A percentile compares a stretch with the other conserved stretches of the same genome.
Conservation (phyloP, 2,888 invertebrate genomes). For the Drosophila limbata region DNA sequence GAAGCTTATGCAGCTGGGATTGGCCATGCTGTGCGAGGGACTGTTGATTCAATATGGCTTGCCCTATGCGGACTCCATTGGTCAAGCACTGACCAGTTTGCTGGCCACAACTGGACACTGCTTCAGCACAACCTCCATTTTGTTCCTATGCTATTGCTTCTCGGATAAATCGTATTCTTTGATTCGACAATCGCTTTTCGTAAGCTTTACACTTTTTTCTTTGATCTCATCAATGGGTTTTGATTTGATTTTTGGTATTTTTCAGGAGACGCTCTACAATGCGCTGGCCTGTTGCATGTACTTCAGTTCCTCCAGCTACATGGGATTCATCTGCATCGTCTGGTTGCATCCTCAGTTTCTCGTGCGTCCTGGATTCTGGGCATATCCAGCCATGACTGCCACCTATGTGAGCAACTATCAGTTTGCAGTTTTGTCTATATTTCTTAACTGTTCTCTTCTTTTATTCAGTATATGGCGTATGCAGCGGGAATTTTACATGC, state of each 20-base stretch:
- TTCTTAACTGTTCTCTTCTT: conserved; percentile 3
- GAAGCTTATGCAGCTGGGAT: conserved; percentile 90
- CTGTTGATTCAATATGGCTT: conserved; percentile 92
- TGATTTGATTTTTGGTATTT: not conserved
- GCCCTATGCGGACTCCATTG: conserved; percentile 90
- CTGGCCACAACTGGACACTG: conserved; percentile 93
- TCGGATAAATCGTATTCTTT: conserved; percentile 91
- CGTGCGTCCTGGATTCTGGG: conserved; percentile 90
- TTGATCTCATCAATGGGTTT: not conserved
- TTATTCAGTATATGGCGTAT: conserved; percentile 91
- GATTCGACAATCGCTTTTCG: conserved; percentile 93
- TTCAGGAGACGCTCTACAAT: conserved; percentile 93
- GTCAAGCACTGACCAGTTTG: conserved; percentile 92
- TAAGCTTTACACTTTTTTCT: conserved; percentile 86
- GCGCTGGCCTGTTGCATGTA: conserved; percentile 91
- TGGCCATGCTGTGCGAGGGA: conserved; percentile 93
- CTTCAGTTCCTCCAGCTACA: conserved; percentile 91
- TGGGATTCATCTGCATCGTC: conserved; percentile 92
- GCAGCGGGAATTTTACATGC: conserved; percentile 91
- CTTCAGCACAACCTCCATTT: conserved; percentile 90
- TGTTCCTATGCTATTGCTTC: conserved; percentile 91
- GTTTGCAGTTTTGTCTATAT: not conserved
- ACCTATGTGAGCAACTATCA: conserved; percentile 90
- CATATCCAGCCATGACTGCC: conserved; percentile 95
- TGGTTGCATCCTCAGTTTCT: conserved; percentile 92